These are phyloP conservation scores for Drosophila pseudotakahashii DNA, from an alignment of 2,888 invertebrate species.

Conservation along the genomic window DNA sequence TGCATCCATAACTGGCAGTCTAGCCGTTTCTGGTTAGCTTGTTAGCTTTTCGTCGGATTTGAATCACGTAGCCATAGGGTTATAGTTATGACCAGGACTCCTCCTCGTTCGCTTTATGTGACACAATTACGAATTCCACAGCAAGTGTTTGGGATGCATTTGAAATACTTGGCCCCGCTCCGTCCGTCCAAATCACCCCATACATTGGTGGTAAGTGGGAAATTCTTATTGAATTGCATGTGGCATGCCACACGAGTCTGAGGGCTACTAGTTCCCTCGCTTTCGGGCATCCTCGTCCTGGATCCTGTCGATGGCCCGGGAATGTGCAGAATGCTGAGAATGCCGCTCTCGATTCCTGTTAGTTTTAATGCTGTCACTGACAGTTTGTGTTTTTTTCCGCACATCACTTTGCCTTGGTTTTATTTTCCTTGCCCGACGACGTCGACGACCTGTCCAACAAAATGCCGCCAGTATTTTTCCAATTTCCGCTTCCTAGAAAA, in stretches of 20 bases:
- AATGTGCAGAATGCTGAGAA: conserved; percentile 43
- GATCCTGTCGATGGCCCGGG: conserved; percentile 25
- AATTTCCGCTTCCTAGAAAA: conserved; percentile 48
- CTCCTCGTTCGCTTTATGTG: conserved; percentile 26
- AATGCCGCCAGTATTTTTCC: conserved; percentile 52
- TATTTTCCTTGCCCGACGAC: conserved; percentile 21
- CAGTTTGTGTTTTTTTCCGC: conserved; percentile 43
- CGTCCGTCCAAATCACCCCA: not conserved
- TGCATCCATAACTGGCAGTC: conserved; percentile 7
- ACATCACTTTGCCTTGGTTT: conserved; percentile 26
- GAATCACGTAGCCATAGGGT: conserved; percentile 45
- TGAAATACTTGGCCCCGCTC: conserved; percentile 14
- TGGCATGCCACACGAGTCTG: conserved; percentile 35
- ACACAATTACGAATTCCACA: conserved; percentile 42
- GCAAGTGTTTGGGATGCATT: conserved; percentile 49
- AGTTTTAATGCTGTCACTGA: conserved; percentile 64
- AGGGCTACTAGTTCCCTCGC: conserved; percentile 17
- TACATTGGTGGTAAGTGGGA: conserved; percentile 26
- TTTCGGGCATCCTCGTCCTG: conserved; percentile 4
- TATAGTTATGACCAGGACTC: conserved; percentile 39
- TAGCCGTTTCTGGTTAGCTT: conserved; percentile 12
- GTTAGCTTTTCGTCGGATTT: conserved; percentile 26
- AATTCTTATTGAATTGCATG: conserved; percentile 51
- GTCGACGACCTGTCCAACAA: conserved; percentile 40
- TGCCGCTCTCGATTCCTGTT: conserved; percentile 38